phyloP scores from a whole-genome alignment of 1,140 invertebrate species.

The Eubasilissa regina region DNA sequence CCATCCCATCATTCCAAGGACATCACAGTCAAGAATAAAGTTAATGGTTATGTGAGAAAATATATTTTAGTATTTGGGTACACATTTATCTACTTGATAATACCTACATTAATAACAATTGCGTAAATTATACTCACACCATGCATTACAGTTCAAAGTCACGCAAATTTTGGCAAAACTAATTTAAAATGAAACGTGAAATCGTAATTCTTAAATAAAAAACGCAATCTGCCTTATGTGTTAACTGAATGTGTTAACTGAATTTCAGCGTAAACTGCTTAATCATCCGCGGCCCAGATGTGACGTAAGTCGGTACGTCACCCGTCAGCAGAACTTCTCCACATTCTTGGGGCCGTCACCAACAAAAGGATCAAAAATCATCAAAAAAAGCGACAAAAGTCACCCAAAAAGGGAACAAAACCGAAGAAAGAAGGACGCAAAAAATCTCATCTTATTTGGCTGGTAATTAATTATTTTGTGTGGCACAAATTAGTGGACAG shows the following conservation, averaged over 20 bases:
- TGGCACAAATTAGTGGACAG: slow-evolving; percentile 50
- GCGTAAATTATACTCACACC: too few relatives aligned
- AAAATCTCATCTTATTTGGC: slow-evolving; percentile 50
- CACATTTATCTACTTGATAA: too few relatives aligned
- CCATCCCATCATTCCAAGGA: too few relatives aligned
- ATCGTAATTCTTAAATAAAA: too few relatives aligned
- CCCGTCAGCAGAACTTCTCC: neutral
- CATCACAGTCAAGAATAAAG: too few relatives aligned
- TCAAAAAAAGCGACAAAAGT: slow-evolving; percentile 24
- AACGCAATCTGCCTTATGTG: too few relatives aligned
- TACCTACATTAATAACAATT: too few relatives aligned
- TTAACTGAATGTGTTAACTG: slow-evolving; percentile 11
- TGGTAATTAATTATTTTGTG: slow-evolving; percentile 59
- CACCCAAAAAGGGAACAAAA: slow-evolving; percentile 30
- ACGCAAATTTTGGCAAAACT: too few relatives aligned
- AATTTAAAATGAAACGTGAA: too few relatives aligned
- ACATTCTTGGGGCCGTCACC: neutral
- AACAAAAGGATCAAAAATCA: slow-evolving; percentile 28
- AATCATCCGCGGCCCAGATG: slow-evolving; percentile 32
- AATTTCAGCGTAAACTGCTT: slow-evolving; percentile 16
- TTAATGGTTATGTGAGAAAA: too few relatives aligned
- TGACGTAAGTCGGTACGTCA: slow-evolving; percentile 29
- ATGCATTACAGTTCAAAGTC: too few relatives aligned
- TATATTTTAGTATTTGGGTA: too few relatives aligned
- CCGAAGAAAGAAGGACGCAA: neutral